Base-by-base conservation (phyloP, 2,113 vertebrate species). In the Mastomys natalensis region DNA sequence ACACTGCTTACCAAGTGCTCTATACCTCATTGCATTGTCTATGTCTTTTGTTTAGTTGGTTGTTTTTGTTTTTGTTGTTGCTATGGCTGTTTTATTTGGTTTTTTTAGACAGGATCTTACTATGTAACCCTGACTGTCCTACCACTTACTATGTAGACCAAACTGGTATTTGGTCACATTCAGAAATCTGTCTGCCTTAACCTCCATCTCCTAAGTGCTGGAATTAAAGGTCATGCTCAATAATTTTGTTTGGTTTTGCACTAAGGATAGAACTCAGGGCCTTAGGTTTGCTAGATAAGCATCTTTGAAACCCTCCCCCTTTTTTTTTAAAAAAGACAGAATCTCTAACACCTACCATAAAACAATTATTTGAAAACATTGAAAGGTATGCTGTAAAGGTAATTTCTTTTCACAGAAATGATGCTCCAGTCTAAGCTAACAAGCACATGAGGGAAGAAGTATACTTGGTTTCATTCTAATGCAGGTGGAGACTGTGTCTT, bases 281-380 rank as follows among this genome's bases (percentile, higher is more conserved):
- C 62, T 87, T 66, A 68, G 17, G 5, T 37, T 22, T 87, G 21
- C 55, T 84, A 84, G 55, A 24, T 60, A 84, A 29, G 80, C 40
- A 55, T 34, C 51, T 26, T n/a, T 82, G n/a, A 60, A n/a, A 55
- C 51, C 51, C 12, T 81, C 7, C 5, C 48, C 21, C 45, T 24
- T 81, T 17, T 13, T 66, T 34, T 64, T 66, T 86, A 10, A 85
- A 10, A 85, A 68, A 60, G 34, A 10, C 78, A 58, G 78, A 55
- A 55, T 82, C 53, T 89, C 8, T 64, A 58, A 51, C 73, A 74
- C 15, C 21, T 95, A 89, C 22, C 62, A 80, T 48, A 89, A 43
- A 92, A 43, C 64, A 86, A 19, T 84, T 70, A 17, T 86, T 89
- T 89, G 70, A 93, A 19, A 51, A 68, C 86, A 70, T 64, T 62